These are phyloP conservation scores for Myxocyprinus asiaticus DNA, from an alignment of 2,113 vertebrate genomes.

Conservation along the genomic window DNA sequence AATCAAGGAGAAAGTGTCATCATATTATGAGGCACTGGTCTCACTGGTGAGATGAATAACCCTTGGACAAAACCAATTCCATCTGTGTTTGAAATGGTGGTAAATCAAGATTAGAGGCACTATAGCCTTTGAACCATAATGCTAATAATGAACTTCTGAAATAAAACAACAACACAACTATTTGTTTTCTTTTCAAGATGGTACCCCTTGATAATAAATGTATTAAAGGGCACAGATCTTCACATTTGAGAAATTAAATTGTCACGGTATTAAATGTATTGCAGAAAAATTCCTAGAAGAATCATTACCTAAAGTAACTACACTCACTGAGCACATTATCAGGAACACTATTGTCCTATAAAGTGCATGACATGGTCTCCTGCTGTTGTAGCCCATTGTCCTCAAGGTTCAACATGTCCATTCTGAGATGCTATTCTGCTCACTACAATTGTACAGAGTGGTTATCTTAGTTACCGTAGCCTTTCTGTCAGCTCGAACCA, in stretches of 20 bases:
- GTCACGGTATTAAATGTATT: neutral
- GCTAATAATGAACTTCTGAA: neutral
- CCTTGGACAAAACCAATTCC: conserved; percentile 18
- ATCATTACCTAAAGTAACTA: too few species aligned
- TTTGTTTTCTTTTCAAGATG: neutral
- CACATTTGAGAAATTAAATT: neutral
- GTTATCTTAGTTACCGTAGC: too few species aligned
- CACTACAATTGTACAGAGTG: too few species aligned
- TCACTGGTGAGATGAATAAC: conserved; percentile 4
- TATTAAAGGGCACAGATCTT: neutral
- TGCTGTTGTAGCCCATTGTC: too few species aligned
- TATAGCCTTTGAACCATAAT: neutral
- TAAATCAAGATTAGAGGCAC: conserved; percentile 16
- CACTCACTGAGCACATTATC: neutral
- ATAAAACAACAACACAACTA: neutral
- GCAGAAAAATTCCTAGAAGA: neutral
- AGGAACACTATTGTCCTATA: too few species aligned
- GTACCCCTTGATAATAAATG: neutral
- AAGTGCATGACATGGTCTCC: too few species aligned
- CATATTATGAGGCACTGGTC: neutral
- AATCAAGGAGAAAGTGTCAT: conserved; percentile 7
- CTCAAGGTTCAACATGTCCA: too few species aligned
- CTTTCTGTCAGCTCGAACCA: too few species aligned
- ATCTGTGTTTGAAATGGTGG: neutral
- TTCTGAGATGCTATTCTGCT: too few species aligned